A percentile compares a stretch with the other conserved stretches of the same genome.
Conservation (phyloP, 2,888 invertebrate genomes). For the Ectemnius lituratus region DNA sequence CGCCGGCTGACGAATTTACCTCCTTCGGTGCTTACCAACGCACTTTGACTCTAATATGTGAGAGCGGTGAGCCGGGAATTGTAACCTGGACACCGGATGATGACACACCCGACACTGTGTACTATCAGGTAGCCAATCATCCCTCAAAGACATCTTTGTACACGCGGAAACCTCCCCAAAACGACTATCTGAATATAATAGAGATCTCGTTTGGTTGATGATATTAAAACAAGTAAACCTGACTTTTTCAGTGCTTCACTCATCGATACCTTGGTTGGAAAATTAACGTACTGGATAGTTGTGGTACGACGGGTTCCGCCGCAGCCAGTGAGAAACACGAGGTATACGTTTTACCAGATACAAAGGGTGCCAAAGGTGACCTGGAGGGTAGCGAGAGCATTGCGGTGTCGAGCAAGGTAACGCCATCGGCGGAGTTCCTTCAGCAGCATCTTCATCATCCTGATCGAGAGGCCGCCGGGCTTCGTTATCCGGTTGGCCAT, state of each 20-base stretch:
- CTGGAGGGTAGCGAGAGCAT: slow-evolving; percentile 70
- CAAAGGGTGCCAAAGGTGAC: slow-evolving; percentile 68
- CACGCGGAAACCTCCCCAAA: background rate
- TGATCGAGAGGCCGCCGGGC: slow-evolving; percentile 60
- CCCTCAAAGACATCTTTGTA: background rate
- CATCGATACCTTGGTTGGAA: slow-evolving; percentile 97
- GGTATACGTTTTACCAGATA: slow-evolving; percentile 77
- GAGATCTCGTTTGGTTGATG: too few species aligned
- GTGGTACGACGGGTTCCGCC: slow-evolving; percentile 79
- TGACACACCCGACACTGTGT: slow-evolving; percentile 93
- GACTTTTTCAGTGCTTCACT: slow-evolving; percentile 87
- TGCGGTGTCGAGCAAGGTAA: slow-evolving; percentile 74
- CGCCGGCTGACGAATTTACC: slow-evolving; percentile 88
- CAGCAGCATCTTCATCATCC: slow-evolving; percentile 65
- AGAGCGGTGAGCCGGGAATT: slow-evolving; percentile 90
- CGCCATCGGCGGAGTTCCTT: slow-evolving; percentile 71
- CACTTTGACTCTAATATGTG: slow-evolving; percentile 89
- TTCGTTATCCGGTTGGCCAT: slow-evolving; percentile 62
- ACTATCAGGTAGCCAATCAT: slow-evolving; percentile 86
- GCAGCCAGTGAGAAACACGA: slow-evolving; percentile 81
- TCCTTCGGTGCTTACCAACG: slow-evolving; percentile 95
- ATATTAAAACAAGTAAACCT: background rate
- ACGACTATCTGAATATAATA: background rate
- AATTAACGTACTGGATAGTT: slow-evolving; percentile 92
- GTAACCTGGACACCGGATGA: slow-evolving; percentile 92